Base-by-base conservation (phyloP, 2,888 invertebrate genomes). In the Malachius bipustulatus region DNA sequence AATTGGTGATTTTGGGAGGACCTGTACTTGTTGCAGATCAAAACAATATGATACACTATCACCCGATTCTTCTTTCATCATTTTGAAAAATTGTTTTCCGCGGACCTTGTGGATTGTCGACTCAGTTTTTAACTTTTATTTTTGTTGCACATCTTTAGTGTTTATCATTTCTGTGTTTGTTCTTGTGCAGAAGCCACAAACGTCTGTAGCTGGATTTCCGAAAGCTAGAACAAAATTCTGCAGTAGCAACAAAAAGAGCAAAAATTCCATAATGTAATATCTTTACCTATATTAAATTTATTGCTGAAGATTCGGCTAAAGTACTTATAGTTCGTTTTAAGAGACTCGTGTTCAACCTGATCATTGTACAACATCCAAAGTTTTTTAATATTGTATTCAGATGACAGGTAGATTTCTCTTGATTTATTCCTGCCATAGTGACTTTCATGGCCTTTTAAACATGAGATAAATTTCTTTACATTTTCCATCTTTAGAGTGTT, bases 11-110 rank as follows among this genome's bases (percentile, higher is more conserved):
- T 28, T 28, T 10, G 28, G 28, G 4, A 28, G 28, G 4, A 9
- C 11, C 11, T 28, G 28, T 6, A 28, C 28, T 10, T 28, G 28
- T 10, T 24, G 24, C 24, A 28, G 11, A 10, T 28, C 28, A 28
- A 28, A 28, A 28, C 28, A 28, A 10, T 9, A 28, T 9, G 28
- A 6, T 4, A 28, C 28, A 28, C 9, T 10, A 28, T 28, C 28
- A 28, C 9, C 9, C 4, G 6, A 6, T 8, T 28, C 9, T 28
- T 28, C 28, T 9, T 28, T 28, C 28, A 28, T 28, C 11, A 28
- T 6, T 4, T n/a, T 28, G 10, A n/a, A 9, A 11, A 28, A 28
- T 10, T 28, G 28, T 28, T 28, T 28, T 4, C 9, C 28, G 6
- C 28, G 8, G 8, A 28, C 4, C 11, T 28, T 28, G 10, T 28